These are phyloP conservation scores for Hyposmocoma kahamanoa DNA, from an alignment of 1,140 invertebrate species.

Conservation along the genomic window DNA sequence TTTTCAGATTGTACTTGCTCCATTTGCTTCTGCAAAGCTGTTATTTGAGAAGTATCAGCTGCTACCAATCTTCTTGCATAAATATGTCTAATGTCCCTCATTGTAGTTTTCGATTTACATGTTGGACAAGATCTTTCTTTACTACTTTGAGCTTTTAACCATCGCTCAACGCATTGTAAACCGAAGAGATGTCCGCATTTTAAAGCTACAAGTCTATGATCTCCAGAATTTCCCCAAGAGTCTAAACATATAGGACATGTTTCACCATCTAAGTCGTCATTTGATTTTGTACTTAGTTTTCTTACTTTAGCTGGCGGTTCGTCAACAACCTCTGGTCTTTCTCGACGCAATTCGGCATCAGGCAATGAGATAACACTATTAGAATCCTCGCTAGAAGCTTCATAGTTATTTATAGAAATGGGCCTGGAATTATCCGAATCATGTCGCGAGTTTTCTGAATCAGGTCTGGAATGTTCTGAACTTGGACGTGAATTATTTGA, in stretches of 20 bases:
- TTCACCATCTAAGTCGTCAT: conserved; percentile 77
- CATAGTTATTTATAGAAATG: conserved; percentile 11
- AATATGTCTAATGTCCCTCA: conserved; percentile 83
- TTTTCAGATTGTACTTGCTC: conserved; percentile 53
- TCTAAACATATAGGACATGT: conserved; percentile 92
- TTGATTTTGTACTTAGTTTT: conserved; percentile 28
- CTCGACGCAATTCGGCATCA: neutral
- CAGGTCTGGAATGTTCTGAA: too few species aligned
- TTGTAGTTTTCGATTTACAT: conserved; percentile 86
- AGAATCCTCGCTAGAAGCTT: conserved; percentile 21
- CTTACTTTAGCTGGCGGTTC: conserved; percentile 55
- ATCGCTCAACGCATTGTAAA: conserved; percentile 85
- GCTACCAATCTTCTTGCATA: conserved; percentile 71
- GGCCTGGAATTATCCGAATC: conserved; percentile 21
- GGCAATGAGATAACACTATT: conserved; percentile 16
- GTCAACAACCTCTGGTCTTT: conserved; percentile 8
- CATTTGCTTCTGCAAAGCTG: conserved; percentile 71
- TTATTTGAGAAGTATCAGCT: conserved; percentile 71
- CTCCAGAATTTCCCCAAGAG: conserved; percentile 88
- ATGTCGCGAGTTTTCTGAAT: conserved; percentile 13
- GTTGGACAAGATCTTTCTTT: conserved; percentile 83
- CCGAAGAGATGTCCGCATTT: conserved; percentile 96
- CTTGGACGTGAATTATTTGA: too few species aligned
- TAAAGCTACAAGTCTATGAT: conserved; percentile 86
- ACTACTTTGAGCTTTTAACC: conserved; percentile 76